Percentiles rank a stretch among this genome's conserved stretches.
Conservation (phyloP, 2,888 invertebrate species). For the Dione juno region DNA sequence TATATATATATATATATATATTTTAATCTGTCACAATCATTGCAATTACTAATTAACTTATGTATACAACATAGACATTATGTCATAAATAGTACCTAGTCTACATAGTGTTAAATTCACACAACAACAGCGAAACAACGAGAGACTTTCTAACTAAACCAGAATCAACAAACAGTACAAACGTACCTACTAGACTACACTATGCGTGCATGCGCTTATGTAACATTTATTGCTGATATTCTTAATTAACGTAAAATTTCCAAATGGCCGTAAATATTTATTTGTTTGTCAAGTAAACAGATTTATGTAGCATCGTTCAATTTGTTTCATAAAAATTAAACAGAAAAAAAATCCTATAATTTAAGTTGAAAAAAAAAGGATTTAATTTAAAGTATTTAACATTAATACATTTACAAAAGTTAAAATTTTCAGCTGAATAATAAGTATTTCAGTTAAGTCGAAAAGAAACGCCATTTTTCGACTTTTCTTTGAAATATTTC, state of each 20-base stretch:
- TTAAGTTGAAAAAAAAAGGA: too few relatives aligned
- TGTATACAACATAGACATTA: too few relatives aligned
- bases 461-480: not conserved
- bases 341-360: too few relatives aligned
- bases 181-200: not conserved
- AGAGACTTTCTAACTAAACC: constrained; percentile 32
- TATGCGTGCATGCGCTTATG: constrained; percentile 33
- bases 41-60: not conserved
- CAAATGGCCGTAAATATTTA: not conserved
- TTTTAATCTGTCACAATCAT: not conserved
- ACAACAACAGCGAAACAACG: constrained; percentile 11
- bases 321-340: not conserved
- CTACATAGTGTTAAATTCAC: not conserved
- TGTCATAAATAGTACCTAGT: not conserved
- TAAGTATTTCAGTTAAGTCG: not conserved
- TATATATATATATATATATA: too few relatives aligned
- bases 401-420: not conserved
- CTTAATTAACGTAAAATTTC: constrained; percentile 18
- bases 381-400: too few relatives aligned
- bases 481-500: not conserved
- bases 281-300: not conserved
- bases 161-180: constrained; percentile 15
- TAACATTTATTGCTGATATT: constrained; percentile 32
- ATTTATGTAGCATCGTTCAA: not conserved
- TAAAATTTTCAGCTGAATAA: too few relatives aligned